phyloP scores from a whole-genome alignment of 2,113 vertebrate species.

The Agapornis roseicollis region DNA sequence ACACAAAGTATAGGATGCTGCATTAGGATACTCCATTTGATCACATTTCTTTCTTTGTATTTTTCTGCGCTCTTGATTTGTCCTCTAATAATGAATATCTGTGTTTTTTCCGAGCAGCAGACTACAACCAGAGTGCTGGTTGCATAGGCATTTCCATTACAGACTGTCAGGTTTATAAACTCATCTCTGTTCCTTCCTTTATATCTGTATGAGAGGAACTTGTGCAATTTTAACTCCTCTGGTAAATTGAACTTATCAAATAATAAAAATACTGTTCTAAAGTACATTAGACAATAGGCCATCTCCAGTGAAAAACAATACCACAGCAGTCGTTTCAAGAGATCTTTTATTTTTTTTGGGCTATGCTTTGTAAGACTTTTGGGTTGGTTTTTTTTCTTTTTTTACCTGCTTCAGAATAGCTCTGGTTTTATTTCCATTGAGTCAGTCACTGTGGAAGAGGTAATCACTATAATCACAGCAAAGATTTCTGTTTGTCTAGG shows the following conservation, averaged over 20 bases:
- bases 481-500: constrained; percentile 49
- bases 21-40: neutral
- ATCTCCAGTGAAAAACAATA: neutral
- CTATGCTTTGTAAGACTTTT: neutral
- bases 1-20: neutral
- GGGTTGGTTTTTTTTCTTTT: neutral
- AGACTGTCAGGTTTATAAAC: constrained; percentile 21
- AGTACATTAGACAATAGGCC: constrained; percentile 28
- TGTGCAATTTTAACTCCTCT: neutral
- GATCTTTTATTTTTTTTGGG: neutral
- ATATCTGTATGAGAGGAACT: neutral
- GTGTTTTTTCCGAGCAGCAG: neutral
- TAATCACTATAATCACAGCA: constrained; percentile 34
- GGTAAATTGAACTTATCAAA: constrained; percentile 3
- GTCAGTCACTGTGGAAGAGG: constrained; percentile 19
- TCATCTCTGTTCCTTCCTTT: neutral
- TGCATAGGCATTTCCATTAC: neutral
- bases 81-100: neutral
- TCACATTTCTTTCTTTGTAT: neutral
- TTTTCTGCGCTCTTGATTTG: neutral
- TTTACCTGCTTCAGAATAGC: neutral
- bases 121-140: neutral
- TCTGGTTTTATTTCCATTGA: constrained; percentile 35
- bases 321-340: neutral
- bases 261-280: constrained; percentile 12